Conservation (phyloP, 2,888 invertebrate genomes). For the Nipponacmea schrenckii region DNA sequence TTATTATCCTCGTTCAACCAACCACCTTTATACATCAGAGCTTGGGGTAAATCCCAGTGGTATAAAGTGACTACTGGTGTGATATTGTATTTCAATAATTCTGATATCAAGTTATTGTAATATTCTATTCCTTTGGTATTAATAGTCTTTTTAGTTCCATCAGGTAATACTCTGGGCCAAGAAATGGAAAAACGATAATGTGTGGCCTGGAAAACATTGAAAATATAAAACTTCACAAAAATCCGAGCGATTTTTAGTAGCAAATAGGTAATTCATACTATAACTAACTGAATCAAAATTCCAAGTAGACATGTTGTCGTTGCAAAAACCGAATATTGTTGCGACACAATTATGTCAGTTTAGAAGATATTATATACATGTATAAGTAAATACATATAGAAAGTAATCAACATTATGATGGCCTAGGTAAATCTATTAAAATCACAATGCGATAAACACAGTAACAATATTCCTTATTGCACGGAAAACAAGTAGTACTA, state of each 20-base stretch:
- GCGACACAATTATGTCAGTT: too few relatives aligned
- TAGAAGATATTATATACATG: too few relatives aligned
- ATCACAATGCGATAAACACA: too few relatives aligned
- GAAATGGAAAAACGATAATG: constrained; percentile 71
- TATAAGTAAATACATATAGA: too few relatives aligned
- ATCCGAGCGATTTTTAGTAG: not conserved
- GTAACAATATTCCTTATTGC: too few relatives aligned
- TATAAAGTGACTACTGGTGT: constrained; percentile 73
- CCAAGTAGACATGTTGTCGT: too few relatives aligned
- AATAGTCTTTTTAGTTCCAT: constrained; percentile 63
- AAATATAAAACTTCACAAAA: not conserved
- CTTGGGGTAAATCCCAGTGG: constrained; percentile 66
- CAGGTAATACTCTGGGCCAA: constrained; percentile 81
- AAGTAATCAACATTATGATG: too few relatives aligned
- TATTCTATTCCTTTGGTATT: constrained; percentile 77
- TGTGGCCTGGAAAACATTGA: constrained; percentile 37
- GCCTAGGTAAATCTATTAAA: too few relatives aligned
- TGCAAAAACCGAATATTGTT: too few relatives aligned
- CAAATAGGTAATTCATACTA: too few relatives aligned
- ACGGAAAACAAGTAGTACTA: constrained; percentile 9
- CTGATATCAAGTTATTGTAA: constrained; percentile 81
- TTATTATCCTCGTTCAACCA: constrained; percentile 58
- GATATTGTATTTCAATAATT: constrained; percentile 72
- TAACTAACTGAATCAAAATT: too few relatives aligned
- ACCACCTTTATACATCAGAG: constrained; percentile 65